Percentiles rank a stretch among this genome's conserved stretches.
phyloP scores from a whole-genome alignment of 2,113 vertebrate genomes.

The Campylorhamphus procurvoides region DNA sequence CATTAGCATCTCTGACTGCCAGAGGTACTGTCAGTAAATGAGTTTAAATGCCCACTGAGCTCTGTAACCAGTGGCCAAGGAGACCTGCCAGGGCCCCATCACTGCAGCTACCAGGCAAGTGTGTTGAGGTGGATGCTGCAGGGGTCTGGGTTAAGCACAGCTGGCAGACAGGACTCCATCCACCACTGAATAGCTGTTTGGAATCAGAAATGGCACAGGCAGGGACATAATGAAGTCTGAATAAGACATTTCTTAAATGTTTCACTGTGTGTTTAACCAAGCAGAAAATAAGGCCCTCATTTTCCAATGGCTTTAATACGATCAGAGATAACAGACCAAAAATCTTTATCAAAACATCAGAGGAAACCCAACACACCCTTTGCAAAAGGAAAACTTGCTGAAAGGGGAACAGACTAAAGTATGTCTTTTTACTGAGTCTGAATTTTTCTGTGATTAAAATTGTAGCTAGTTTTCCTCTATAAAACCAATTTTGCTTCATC shows the following conservation, averaged over 20 bases:
- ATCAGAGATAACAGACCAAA: background rate
- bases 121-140: background rate
- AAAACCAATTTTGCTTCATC: background rate
- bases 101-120: background rate
- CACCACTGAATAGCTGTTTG: background rate
- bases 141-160: background rate
- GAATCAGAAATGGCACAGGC: background rate
- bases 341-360: background rate
- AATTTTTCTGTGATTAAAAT: background rate
- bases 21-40: background rate
- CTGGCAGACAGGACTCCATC: background rate
- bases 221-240: background rate
- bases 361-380: background rate
- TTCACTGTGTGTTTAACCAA: background rate
- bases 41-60: background rate
- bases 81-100: background rate
- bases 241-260: background rate
- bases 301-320: background rate
- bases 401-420: background rate
- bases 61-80: background rate
- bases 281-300: background rate
- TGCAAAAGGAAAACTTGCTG: background rate
- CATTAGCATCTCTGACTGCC: background rate
- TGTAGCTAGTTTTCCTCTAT: background rate
- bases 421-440: background rate